Conservation (phyloP, 92 coral and sea anemone genomes). For the Phenganax stokvisi region DNA sequence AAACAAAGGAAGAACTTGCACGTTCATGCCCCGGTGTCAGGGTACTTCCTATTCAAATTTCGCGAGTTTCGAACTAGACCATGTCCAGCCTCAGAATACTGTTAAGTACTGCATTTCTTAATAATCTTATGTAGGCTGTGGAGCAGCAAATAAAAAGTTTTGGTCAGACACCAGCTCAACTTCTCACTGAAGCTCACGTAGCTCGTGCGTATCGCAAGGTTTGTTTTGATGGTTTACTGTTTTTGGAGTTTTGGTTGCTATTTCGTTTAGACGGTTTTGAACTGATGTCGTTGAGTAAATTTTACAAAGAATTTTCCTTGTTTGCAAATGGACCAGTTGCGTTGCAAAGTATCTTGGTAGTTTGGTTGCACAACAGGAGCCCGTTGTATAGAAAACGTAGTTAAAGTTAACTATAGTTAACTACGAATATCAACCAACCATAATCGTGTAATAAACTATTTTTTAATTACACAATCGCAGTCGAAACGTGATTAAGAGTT, state of each 20-base stretch:
- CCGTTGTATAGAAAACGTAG: too few relatives aligned
- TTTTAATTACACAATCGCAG: too few relatives aligned
- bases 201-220: constrained; percentile 72
- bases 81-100: not conserved
- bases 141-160: constrained; percentile 96
- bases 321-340: not conserved
- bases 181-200: constrained; percentile 69
- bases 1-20: too few relatives aligned
- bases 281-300: not conserved
- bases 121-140: constrained; percentile 60
- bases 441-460: too few relatives aligned
- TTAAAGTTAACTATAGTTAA: too few relatives aligned
- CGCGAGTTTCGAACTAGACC: too few relatives aligned
- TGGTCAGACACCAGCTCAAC: constrained; percentile 96
- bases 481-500: too few relatives aligned
- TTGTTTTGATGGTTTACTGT: not conserved
- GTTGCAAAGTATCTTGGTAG: too few relatives aligned
- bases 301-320: not conserved
- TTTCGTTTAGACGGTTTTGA: not conserved
- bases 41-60: too few relatives aligned
- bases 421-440: too few relatives aligned
- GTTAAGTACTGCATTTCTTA: not conserved
- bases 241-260: not conserved
- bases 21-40: too few relatives aligned
- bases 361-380: too few relatives aligned